These are phyloP conservation scores for Bombus waltoni DNA, from an alignment of 1,140 invertebrate species.

Conservation along the genomic window DNA sequence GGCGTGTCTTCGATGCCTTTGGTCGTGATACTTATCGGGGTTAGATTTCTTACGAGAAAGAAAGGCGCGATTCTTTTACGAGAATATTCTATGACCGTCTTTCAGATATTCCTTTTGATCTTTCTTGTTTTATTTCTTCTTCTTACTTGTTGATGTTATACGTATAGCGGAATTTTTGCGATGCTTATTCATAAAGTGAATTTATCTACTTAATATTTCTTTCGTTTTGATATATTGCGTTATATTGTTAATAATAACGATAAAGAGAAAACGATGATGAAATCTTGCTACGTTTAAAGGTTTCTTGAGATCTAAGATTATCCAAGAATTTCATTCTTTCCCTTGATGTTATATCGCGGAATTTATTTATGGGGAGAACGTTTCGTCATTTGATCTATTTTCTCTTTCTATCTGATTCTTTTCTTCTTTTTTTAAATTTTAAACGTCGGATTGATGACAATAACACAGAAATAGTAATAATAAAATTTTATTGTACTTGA, in stretches of 20 bases:
- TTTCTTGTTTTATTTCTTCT: neutral
- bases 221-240: neutral
- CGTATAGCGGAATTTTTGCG: neutral
- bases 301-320: no score
- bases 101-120: neutral
- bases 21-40: neutral
- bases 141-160: neutral
- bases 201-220: no score
- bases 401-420: no score
- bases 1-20: neutral
- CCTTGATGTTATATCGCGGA: no score
- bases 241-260: neutral
- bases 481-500: neutral
- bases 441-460: neutral
- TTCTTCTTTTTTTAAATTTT: no score
- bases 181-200: neutral
- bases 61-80: neutral
- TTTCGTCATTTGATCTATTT: neutral
- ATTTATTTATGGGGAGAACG: no score
- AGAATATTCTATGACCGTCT: neutral
- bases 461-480: neutral
- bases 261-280: no score
- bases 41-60: neutral
- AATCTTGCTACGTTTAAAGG: no score
- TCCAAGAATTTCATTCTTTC: no score